A percentile compares a stretch with the other conserved stretches of the same genome.
These are phyloP conservation scores for Apodemus speciosus DNA, from an alignment of 2,113 vertebrate genomes.

Conservation along the genomic window DNA sequence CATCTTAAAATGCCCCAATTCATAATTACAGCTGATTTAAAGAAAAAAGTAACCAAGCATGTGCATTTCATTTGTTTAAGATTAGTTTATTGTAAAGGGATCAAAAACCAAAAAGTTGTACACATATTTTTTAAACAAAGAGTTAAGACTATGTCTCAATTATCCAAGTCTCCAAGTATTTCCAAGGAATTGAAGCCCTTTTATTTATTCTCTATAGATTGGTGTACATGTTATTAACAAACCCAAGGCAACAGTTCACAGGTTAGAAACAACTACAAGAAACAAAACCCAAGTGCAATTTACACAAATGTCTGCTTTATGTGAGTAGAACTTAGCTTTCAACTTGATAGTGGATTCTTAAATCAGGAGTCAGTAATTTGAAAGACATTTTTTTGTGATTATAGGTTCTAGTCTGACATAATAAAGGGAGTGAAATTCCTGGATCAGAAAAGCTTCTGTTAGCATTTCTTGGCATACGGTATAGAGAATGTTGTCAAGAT, in stretches of 20 bases:
- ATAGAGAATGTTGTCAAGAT: constrained; percentile 32
- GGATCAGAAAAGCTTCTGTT: constrained; percentile 35
- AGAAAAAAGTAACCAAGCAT: neutral
- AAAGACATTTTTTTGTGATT: constrained; percentile 62
- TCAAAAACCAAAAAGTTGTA: neutral
- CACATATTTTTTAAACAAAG: neutral
- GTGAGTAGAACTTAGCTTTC: constrained; percentile 54
- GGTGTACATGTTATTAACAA: neutral
- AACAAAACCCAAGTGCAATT: constrained; percentile 38
- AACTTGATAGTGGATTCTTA: constrained; percentile 19
- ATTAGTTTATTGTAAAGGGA: neutral
- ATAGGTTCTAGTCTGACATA: constrained; percentile 58
- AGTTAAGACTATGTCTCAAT: neutral
- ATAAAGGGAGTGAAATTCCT: constrained; percentile 56
- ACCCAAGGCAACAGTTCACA: constrained; percentile 7
- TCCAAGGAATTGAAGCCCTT: neutral
- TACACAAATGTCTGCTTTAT: constrained; percentile 8
- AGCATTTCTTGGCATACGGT: constrained; percentile 47
- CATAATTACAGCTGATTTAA: neutral
- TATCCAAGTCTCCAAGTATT: neutral
- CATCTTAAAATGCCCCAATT: neutral
- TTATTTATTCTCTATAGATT: constrained; percentile 3
- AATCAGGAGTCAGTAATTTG: constrained; percentile 52
- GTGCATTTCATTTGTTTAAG: neutral
- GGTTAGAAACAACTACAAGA: neutral